phyloP scores from a whole-genome alignment of 1,140 invertebrate species.

The Thalassaphorura encarpata region DNA sequence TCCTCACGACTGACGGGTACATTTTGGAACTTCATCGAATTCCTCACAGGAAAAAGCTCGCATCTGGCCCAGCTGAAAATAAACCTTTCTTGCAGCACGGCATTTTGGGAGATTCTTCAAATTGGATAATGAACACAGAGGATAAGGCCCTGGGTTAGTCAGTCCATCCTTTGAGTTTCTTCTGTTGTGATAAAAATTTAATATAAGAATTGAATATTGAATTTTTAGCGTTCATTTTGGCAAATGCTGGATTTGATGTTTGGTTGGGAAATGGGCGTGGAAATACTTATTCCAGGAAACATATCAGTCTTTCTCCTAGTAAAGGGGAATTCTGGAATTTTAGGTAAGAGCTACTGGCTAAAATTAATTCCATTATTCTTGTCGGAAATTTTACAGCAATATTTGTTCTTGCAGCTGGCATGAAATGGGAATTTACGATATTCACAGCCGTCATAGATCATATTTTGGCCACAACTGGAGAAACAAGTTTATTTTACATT shows the following conservation, averaged over 20 bases:
- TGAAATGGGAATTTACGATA: constrained; percentile 48
- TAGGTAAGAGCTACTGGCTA: not conserved
- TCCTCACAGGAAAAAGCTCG: constrained; percentile 35
- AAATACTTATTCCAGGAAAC: constrained; percentile 37
- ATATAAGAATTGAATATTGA: not conserved
- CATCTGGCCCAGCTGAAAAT: constrained; percentile 36
- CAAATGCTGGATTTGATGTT: constrained; percentile 40
- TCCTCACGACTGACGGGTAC: constrained; percentile 37
- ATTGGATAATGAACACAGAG: constrained; percentile 53
- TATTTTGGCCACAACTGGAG: constrained; percentile 43
- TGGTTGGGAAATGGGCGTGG: constrained; percentile 41
- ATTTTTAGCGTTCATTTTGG: constrained; percentile 31
- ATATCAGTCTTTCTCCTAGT: not conserved
- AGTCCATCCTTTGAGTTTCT: not conserved
- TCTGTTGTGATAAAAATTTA: constrained; percentile 32
- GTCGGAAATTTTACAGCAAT: constrained; percentile 8
- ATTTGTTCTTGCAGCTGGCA: constrained; percentile 5
- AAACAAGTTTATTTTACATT: constrained; percentile 45
- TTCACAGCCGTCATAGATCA: constrained; percentile 57
- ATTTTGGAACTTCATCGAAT: constrained; percentile 38
- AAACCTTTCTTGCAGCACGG: constrained; percentile 58
- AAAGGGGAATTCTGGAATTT: not conserved
- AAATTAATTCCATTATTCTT: too few relatives aligned
- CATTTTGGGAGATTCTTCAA: constrained; percentile 51
- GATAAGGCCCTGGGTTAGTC: constrained; percentile 50